Conservation (phyloP, 2,113 vertebrate species). For the Theristicus caerulescens region DNA sequence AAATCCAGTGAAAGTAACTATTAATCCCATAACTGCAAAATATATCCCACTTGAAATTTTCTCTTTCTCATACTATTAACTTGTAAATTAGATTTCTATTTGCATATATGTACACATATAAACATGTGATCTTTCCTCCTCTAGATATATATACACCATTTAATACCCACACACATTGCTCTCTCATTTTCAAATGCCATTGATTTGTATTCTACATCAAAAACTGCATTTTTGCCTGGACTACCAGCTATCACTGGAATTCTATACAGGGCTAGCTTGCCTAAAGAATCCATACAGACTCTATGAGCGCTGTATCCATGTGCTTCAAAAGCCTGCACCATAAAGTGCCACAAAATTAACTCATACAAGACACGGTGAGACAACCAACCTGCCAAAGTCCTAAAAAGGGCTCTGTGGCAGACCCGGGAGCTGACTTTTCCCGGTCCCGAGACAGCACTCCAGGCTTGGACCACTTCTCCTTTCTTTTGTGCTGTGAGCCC, state of each 20-base stretch:
- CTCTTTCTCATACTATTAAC: background rate
- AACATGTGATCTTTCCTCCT: background rate
- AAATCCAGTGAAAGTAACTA: background rate
- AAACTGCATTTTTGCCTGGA: background rate
- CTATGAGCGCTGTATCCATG: rapidly evolving
- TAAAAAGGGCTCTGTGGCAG: background rate
- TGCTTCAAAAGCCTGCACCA: background rate
- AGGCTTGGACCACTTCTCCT: background rate
- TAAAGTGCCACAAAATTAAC: too few species aligned
- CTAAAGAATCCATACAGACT: background rate
- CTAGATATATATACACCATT: background rate
- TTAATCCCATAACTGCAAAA: background rate
- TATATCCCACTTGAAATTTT: background rate
- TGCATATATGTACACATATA: background rate
- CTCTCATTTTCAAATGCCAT: background rate
- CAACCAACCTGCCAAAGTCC: background rate
- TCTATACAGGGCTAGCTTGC: background rate
- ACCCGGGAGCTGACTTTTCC: background rate
- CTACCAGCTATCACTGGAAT: background rate
- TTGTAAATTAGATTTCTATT: constrained; percentile 5
- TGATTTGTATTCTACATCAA: background rate
- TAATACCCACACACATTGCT: background rate
- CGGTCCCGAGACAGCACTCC: too few species aligned
- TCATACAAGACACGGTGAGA: background rate
- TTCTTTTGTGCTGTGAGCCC: background rate